These are phyloP conservation scores for Drosophila atripex DNA, from an alignment of 2,888 invertebrate species.

Conservation along the genomic window DNA sequence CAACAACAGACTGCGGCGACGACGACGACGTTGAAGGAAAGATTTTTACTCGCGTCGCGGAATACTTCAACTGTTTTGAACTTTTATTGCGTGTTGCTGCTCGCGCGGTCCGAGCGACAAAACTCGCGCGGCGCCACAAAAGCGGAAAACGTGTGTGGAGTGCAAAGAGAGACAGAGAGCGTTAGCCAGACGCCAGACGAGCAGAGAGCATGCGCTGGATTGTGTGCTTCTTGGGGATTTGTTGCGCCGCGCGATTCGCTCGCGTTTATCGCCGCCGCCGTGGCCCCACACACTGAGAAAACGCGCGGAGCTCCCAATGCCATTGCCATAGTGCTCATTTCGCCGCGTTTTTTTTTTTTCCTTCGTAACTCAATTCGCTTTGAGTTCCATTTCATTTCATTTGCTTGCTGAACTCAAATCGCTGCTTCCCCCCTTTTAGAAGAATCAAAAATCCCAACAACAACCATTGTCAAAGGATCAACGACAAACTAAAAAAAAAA, in stretches of 20 bases:
- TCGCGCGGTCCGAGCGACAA: conserved; percentile 66
- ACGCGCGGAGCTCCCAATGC: conserved; percentile 28
- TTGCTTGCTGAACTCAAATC: conserved; percentile 38
- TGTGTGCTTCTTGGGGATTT: conserved; percentile 49
- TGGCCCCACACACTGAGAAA: conserved; percentile 53
- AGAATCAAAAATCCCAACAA: conserved; percentile 1
- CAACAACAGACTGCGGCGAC: conserved; percentile 47
- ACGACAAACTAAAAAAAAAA: not conserved
- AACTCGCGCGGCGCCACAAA: conserved; percentile 59
- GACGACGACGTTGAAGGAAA: conserved; percentile 70
- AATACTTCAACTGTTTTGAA: conserved; percentile 79
- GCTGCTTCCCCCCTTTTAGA: not conserved
- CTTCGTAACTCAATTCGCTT: conserved; percentile 12
- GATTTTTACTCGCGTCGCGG: conserved; percentile 81
- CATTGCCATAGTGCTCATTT: conserved; percentile 38
- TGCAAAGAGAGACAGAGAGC: conserved; percentile 8
- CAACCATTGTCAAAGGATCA: not conserved
- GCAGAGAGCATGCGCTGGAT: conserved; percentile 26
- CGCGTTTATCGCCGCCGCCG: conserved; percentile 49
- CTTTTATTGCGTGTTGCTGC: conserved; percentile 78
- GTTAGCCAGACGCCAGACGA: not conserved
- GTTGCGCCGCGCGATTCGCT: conserved; percentile 37
- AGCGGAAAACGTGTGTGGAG: conserved; percentile 43
- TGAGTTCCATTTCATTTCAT: conserved; percentile 2
- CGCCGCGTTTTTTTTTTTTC: conserved; percentile 21